Percentiles rank a stretch among this genome's conserved stretches.
phyloP scores from a whole-genome alignment of 2,113 vertebrate genomes.

The Takifugu bimaculatus region DNA sequence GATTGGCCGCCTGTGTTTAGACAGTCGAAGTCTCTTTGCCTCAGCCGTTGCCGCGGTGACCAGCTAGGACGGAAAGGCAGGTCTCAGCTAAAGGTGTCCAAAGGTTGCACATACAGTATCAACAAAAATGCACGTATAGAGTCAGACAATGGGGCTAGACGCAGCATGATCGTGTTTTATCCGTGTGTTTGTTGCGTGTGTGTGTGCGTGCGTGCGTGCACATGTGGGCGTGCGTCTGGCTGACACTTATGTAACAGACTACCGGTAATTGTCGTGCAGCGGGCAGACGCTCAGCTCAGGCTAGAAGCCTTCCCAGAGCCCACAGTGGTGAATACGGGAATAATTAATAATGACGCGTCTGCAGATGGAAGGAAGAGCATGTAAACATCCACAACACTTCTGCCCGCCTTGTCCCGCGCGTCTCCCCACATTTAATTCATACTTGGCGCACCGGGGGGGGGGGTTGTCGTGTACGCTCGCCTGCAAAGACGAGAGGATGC shows the following conservation, averaged over 20 bases:
- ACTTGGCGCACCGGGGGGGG: no score
- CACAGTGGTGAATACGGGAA: slow-evolving; percentile 55
- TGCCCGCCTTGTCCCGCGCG: slow-evolving; percentile 5
- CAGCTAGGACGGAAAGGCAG: slow-evolving; percentile 14
- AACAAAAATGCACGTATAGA: slow-evolving; percentile 18
- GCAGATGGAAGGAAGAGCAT: slow-evolving; percentile 26
- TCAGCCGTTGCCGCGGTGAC: slow-evolving; percentile 22
- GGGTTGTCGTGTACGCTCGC: background rate
- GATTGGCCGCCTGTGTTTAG: slow-evolving; percentile 25
- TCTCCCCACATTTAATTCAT: slow-evolving; percentile 19
- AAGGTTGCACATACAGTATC: background rate
- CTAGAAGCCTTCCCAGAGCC: slow-evolving; percentile 46
- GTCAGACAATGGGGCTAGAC: background rate
- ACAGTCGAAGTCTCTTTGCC: slow-evolving; percentile 39
- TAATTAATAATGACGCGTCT: slow-evolving; percentile 45
- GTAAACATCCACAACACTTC: slow-evolving; percentile 52
- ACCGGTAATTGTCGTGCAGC: slow-evolving; percentile 59
- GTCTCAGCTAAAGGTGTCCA: slow-evolving; percentile 13
- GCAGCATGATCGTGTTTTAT: no score
- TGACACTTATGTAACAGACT: slow-evolving; percentile 58
- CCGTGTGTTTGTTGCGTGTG: background rate
- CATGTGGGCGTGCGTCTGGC: slow-evolving; percentile 14
- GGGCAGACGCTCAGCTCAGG: slow-evolving; percentile 53
- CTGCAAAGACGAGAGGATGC: no score
- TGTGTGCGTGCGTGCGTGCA: background rate